These are phyloP conservation scores for Diarsia rubi DNA, from an alignment of 2,888 invertebrate genomes.

Conservation along the genomic window DNA sequence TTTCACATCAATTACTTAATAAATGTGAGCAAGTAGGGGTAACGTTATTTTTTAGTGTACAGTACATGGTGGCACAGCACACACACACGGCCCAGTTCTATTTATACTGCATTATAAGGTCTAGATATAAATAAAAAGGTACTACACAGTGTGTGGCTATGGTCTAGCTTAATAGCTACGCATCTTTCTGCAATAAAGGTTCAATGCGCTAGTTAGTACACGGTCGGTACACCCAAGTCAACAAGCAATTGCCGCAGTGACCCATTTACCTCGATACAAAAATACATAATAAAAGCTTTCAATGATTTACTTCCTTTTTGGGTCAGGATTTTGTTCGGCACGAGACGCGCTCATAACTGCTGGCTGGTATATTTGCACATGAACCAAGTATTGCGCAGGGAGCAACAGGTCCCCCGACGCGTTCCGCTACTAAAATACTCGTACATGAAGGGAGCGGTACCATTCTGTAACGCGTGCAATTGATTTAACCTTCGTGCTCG, in stretches of 20 bases:
- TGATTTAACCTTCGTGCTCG: slow-evolving; percentile 78
- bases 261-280: slow-evolving; percentile 38
- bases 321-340: slow-evolving; percentile 12
- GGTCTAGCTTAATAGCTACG: neutral
- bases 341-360: slow-evolving; percentile 9
- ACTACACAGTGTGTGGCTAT: too few relatives aligned
- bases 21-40: neutral
- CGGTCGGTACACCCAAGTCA: neutral
- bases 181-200: neutral
- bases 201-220: neutral
- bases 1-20: neutral
- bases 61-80: too few relatives aligned
- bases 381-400: slow-evolving; percentile 24
- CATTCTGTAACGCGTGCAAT: slow-evolving; percentile 70
- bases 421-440: slow-evolving; percentile 57
- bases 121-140: neutral
- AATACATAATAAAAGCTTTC: slow-evolving; percentile 5
- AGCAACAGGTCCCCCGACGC: slow-evolving; percentile 51
- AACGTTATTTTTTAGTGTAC: neutral
- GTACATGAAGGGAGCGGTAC: slow-evolving; percentile 42
- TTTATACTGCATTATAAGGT: neutral
- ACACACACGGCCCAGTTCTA: neutral
- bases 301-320: slow-evolving; percentile 30
- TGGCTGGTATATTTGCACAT: slow-evolving; percentile 18
- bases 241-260: slow-evolving; percentile 43